phyloP scores from a whole-genome alignment of 2,888 invertebrate genomes.

The Platycheirus albimanus region DNA sequence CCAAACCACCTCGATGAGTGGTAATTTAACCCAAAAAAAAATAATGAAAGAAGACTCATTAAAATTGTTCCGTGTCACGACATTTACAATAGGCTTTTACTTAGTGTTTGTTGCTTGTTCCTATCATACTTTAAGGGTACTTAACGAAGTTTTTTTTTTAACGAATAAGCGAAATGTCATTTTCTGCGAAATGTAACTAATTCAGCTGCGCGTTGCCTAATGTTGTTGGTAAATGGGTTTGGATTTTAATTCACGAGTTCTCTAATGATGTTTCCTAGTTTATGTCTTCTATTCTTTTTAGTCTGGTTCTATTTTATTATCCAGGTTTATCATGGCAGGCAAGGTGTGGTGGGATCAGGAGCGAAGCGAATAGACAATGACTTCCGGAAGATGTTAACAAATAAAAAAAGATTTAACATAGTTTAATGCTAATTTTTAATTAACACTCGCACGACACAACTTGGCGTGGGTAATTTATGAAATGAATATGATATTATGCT shows the following conservation, averaged over 20 bases:
- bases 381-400: conserved; percentile 45
- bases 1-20: conserved; percentile 47
- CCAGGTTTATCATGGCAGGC: conserved; percentile 5
- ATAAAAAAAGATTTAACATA: conserved; percentile 48
- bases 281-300: conserved; percentile 1
- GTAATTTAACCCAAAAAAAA: conserved; percentile 47
- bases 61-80: conserved; percentile 65
- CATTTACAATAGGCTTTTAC: conserved; percentile 61
- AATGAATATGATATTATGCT: conserved; percentile 44
- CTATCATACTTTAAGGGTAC: conserved; percentile 29
- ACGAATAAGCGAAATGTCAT: conserved; percentile 47
- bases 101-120: not conserved
- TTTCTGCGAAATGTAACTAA: conserved; percentile 56
- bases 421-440: conserved; percentile 68
- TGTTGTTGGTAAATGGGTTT: conserved; percentile 4
- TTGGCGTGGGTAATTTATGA: conserved; percentile 48
- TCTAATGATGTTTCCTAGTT: conserved; percentile 22
- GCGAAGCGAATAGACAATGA: conserved; percentile 17
- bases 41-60: conserved; percentile 45
- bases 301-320: not conserved
- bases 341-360: conserved; percentile 52
- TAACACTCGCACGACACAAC: conserved; percentile 38
- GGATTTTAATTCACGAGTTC: conserved; percentile 16
- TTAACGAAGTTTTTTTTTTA: conserved; percentile 42
- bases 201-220: conserved; percentile 13